Base-by-base conservation (phyloP, 2,113 vertebrate genomes). In the Odobenus rosmarus region DNA sequence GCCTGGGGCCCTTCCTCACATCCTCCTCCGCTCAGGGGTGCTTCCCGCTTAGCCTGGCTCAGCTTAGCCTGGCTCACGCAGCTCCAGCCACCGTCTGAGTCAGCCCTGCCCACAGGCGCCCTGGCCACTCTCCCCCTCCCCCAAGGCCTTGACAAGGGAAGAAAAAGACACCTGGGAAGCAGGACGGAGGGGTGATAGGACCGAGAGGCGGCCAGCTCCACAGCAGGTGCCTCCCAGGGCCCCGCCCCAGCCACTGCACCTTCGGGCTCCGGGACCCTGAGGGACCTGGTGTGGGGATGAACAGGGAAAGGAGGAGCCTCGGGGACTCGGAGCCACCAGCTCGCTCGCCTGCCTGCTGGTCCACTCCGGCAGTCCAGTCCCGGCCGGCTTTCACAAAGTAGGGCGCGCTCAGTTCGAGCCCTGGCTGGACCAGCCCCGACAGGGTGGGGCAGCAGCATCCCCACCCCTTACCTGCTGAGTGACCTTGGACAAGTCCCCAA, bases 401-500 rank as follows among this genome's bases (percentile, higher is more conserved):
- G 86, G 87, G 64, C 77, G 67, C 80, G 76, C 72, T 83, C 33
- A 3, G 1, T 2, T 7, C 9, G 16, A 79, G 93, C 71, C 79
- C 85, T 0, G 33, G 62, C 90, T 14, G 59, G 79, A 49, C 59
- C 53, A 19, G 85, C 77, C 57, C 42, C 4, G 74, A 1, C 51
- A 3, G 31, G 76, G 62, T 49, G 39, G 19, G n/a, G 59, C 74
- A 1, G 16, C 15, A 4, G 16, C 28, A n/a, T 24, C 96, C 72
- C 57, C 91, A 77, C 67, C 93, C 87, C 62, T 81, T 13, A 90
- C 91, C 84, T 62, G 93, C 91, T 1, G 33, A 93, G 96, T 98
- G 98, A 98, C 98, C 98, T 98, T 98, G 98, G 97, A 21, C 74
- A 76, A 87, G 88, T 97, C 95, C 89, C 91, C 96, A 62, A 51